Conservation (phyloP, 1,140 invertebrate species). For the Galendromus occidentalis region DNA sequence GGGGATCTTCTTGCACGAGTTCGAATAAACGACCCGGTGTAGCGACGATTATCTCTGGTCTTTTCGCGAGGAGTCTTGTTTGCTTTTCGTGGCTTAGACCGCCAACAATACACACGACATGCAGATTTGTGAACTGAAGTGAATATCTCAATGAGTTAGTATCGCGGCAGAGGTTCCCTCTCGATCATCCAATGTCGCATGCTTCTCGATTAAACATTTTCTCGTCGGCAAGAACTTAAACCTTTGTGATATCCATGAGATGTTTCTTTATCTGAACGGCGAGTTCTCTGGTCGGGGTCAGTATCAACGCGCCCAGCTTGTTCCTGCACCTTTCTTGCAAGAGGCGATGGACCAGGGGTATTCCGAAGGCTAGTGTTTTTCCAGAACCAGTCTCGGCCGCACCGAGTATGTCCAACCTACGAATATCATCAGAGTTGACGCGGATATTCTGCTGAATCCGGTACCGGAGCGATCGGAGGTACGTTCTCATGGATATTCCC, state of each 20-base stretch:
- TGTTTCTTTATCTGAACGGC: conserved; percentile 82
- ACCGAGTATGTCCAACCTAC: conserved; percentile 61
- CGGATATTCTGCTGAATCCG: too few relatives aligned
- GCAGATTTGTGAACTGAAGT: conserved; percentile 37
- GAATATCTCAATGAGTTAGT: conserved; percentile 20
- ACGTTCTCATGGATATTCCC: too few relatives aligned
- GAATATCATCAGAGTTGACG: not conserved
- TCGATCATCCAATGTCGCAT: too few relatives aligned
- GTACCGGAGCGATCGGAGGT: too few relatives aligned
- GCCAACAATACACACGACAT: conserved; percentile 41
- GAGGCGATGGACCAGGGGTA: conserved; percentile 70
- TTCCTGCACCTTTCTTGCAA: conserved; percentile 36
- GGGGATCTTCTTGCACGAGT: conserved; percentile 43
- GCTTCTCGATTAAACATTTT: too few relatives aligned
- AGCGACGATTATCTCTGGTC: conserved; percentile 81
- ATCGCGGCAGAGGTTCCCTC: not conserved
- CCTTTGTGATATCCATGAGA: conserved; percentile 50
- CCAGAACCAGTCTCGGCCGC: conserved; percentile 95
- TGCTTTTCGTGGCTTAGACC: conserved; percentile 80
- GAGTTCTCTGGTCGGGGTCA: conserved; percentile 85
- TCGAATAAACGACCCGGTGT: conserved; percentile 93
- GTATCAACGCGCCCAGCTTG: conserved; percentile 45
- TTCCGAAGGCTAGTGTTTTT: conserved; percentile 88
- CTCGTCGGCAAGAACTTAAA: conserved; percentile 20
- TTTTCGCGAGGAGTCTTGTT: conserved; percentile 51